Evolutionary conservation across 2,888 invertebrate species (phyloP).

Genomic region (Sipha maydis): DNA sequence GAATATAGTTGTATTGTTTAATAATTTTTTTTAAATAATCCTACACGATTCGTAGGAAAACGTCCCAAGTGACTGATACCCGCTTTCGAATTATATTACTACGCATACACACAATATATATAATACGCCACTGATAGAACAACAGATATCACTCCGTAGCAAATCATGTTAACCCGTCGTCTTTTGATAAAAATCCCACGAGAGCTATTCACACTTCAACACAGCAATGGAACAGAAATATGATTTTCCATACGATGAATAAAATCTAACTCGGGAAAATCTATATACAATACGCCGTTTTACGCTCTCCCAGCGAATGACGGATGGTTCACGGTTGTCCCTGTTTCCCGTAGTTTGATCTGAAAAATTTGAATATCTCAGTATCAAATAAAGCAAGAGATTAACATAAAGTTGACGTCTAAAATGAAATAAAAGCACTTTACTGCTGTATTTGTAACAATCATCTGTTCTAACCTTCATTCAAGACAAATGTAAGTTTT

Average conservation of each 20-base stretch:
- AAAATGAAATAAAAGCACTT: neutral
- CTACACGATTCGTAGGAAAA: neutral
- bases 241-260: neutral
- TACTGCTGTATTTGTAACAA: neutral
- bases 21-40: neutral
- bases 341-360: neutral
- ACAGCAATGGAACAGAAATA: neutral
- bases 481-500: slow-evolving; percentile 15
- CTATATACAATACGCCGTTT: neutral
- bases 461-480: slow-evolving; percentile 10
- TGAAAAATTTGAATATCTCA: neutral
- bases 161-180: neutral
- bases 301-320: neutral
- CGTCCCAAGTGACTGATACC: neutral
- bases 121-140: neutral
- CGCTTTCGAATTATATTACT: neutral
- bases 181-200: slow-evolving; percentile 1
- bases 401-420: neutral
- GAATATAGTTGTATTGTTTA: neutral
- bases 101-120: neutral
- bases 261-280: neutral
- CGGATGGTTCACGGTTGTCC: neutral
- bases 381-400: neutral
- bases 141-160: neutral
- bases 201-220: neutral